These are phyloP conservation scores for Pollimyrus isidori DNA, from an alignment of 2,113 vertebrate genomes.

Conservation along the genomic window DNA sequence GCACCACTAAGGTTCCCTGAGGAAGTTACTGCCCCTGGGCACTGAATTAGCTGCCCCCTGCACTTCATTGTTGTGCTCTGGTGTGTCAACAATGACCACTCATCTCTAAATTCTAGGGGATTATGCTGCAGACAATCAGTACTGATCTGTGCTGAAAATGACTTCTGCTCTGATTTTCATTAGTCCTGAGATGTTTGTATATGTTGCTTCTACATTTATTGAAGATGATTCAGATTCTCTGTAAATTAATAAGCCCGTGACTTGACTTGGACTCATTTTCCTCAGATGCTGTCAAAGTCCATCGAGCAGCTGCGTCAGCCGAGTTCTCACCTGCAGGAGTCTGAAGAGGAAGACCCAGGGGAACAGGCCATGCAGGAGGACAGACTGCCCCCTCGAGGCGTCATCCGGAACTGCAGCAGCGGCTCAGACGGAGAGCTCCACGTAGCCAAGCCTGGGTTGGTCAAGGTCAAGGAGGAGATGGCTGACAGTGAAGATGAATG, in stretches of 20 bases:
- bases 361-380: conserved; percentile 81
- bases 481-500: conserved; percentile 82
- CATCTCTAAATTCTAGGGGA: background rate
- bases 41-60: no score
- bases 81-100: no score
- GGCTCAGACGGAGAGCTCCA: conserved; percentile 57
- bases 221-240: background rate
- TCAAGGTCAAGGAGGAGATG: conserved; percentile 93
- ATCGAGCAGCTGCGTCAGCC: conserved; percentile 95
- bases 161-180: background rate
- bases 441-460: conserved; percentile 68
- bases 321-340: conserved; percentile 80
- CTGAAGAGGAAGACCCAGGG: conserved; percentile 79
- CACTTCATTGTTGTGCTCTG: no score
- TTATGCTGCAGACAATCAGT: background rate
- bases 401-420: conserved; percentile 72
- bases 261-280: conserved; percentile 32
- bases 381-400: conserved; percentile 64
- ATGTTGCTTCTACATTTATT: conserved; percentile 1
- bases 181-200: background rate
- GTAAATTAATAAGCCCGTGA: background rate
- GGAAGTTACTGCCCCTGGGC: accelerated
- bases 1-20: no score
- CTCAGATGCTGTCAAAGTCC: conserved; percentile 91
- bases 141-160: background rate